Percentiles rank a stretch among this genome's conserved stretches.
These are phyloP conservation scores for Mirounga angustirostris DNA, from an alignment of 2,113 vertebrate genomes.

Conservation along the genomic window DNA sequence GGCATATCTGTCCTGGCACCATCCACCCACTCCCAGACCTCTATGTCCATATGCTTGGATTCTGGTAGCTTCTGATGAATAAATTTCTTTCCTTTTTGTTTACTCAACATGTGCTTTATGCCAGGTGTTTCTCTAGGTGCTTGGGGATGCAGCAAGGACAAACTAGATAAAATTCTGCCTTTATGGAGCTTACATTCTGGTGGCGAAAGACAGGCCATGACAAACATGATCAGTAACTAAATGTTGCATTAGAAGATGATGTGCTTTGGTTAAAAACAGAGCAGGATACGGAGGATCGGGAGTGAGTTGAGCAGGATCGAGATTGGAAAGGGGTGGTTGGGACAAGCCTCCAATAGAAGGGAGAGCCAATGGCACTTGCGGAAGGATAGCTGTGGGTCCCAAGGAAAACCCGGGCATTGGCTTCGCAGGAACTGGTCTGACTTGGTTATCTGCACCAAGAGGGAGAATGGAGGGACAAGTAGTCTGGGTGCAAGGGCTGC, in stretches of 20 bases:
- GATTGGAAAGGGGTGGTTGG: neutral
- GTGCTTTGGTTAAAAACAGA: neutral
- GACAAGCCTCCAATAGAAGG: neutral
- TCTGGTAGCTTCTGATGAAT: neutral
- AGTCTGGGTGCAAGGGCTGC: neutral
- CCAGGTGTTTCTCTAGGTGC: neutral
- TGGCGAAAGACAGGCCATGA: neutral
- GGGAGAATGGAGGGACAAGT: neutral
- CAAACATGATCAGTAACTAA: neutral
- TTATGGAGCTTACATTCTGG: too few species aligned
- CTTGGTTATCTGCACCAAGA: neutral
- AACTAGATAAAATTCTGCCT: neutral
- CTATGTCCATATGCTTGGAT: neutral
- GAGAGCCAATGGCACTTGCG: accelerated
- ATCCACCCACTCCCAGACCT: neutral
- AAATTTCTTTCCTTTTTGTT: neutral
- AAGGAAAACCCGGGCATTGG: neutral
- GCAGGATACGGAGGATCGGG: neutral
- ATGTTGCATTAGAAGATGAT: neutral
- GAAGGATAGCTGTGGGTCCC: neutral
- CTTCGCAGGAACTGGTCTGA: neutral
- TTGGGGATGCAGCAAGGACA: neutral
- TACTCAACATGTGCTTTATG: neutral
- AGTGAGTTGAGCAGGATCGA: neutral
- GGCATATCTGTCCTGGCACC: accelerated